Evolutionary conservation across 2,888 invertebrate genomes (phyloP).

Genomic region (Drosophila bunnanda): DNA sequence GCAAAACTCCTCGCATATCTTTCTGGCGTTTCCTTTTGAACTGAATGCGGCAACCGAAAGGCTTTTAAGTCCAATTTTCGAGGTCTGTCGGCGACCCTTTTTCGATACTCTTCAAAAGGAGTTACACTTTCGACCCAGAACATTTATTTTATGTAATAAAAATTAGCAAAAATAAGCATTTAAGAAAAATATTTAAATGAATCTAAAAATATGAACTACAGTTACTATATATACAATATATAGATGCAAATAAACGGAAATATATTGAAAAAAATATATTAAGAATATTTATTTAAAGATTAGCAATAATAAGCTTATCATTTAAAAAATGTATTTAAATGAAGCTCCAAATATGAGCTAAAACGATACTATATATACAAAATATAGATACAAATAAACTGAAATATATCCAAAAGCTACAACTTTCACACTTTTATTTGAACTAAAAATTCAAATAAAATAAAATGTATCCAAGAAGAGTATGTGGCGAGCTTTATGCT

Average conservation of each 20-base stretch:
- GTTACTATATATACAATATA: no score
- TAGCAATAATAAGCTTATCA: neutral
- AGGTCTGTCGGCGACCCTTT: slow-evolving; percentile 18
- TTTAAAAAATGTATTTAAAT: no score
- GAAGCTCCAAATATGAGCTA: no score
- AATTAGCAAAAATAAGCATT: neutral
- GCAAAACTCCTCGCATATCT: slow-evolving; percentile 45
- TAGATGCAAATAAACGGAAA: no score
- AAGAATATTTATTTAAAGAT: neutral
- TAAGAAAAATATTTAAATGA: no score
- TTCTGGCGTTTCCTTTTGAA: slow-evolving; percentile 62
- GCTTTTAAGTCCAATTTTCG: slow-evolving; percentile 47
- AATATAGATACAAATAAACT: no score
- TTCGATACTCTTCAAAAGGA: slow-evolving; percentile 11
- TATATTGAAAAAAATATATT: no score
- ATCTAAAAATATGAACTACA: no score
- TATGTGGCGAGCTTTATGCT: neutral
- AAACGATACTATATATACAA: no score
- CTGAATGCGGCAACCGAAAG: slow-evolving; percentile 26
- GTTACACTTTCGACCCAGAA: neutral
- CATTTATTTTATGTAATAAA: neutral
- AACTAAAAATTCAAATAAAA: neutral
- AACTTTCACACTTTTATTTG: neutral
- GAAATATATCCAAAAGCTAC: no score
- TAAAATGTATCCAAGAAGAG: neutral